phyloP scores from a whole-genome alignment of 2,888 invertebrate genomes.

The Spisula solida region DNA sequence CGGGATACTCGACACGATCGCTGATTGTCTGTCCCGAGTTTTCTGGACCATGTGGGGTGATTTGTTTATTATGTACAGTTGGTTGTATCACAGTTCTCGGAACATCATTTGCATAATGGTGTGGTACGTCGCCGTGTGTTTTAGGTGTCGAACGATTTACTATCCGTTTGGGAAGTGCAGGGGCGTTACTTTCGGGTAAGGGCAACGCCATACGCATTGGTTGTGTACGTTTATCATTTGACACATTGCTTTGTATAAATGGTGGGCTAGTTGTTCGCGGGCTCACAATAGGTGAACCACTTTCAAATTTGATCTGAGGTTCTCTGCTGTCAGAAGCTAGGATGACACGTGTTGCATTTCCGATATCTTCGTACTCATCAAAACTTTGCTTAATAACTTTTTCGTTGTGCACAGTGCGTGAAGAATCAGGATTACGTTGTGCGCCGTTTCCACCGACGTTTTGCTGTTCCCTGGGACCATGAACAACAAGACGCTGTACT shows the following conservation, averaged over 20 bases:
- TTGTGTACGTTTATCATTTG: constrained; percentile 7
- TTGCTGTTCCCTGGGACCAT: too few relatives aligned
- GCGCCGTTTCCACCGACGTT: neutral
- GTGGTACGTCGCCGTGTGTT: neutral
- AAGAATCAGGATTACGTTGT: neutral
- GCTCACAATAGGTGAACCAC: neutral
- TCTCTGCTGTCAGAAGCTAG: neutral
- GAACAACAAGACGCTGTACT: neutral
- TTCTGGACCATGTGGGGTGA: neutral
- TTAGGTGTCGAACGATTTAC: neutral
- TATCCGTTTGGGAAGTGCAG: constrained; percentile 2
- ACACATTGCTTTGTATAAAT: neutral
- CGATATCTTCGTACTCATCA: constrained; percentile 27
- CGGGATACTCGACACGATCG: neutral
- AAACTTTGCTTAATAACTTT: neutral
- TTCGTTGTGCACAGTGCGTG: neutral
- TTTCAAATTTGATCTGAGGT: neutral
- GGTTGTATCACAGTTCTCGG: constrained; percentile 24
- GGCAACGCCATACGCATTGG: neutral
- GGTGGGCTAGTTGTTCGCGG: neutral
- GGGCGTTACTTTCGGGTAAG: neutral
- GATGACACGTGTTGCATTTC: neutral
- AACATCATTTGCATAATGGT: constrained; percentile 24
- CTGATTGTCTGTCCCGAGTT: neutral
- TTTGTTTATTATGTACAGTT: neutral